A percentile compares a stretch with the other conserved stretches of the same genome.
These are phyloP conservation scores for Hypanus sabinus DNA, from an alignment of 2,113 vertebrate species.

Conservation along the genomic window DNA sequence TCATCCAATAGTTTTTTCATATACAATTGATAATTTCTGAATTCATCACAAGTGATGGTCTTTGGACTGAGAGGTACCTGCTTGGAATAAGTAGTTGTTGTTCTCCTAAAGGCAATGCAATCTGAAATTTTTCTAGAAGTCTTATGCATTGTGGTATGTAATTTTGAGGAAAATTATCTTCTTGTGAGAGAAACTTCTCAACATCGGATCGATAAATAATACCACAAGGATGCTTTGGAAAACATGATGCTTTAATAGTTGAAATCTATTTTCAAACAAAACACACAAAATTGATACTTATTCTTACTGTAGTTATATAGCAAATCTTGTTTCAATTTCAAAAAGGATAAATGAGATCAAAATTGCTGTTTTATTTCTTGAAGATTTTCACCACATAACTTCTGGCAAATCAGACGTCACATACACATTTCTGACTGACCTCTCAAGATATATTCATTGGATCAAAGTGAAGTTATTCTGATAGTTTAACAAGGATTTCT, in stretches of 20 bases:
- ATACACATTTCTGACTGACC: not conserved
- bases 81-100: slow-evolving; percentile 83
- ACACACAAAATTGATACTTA: slow-evolving; percentile 28
- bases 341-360: not conserved
- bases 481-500: not conserved
- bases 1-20: not conserved
- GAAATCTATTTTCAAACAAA: slow-evolving; percentile 55
- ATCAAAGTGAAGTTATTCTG: not conserved
- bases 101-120: slow-evolving; percentile 79
- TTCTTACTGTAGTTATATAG: not conserved
- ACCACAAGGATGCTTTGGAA: slow-evolving; percentile 68
- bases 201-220: slow-evolving; percentile 73
- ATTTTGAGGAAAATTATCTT: slow-evolving; percentile 72
- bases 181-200: slow-evolving; percentile 74
- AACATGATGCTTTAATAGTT: slow-evolving; percentile 64
- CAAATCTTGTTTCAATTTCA: slow-evolving; percentile 1
- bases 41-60: not conserved
- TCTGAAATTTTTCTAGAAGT: slow-evolving; percentile 90
- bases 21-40: not conserved
- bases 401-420: not conserved
- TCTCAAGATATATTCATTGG: not conserved
- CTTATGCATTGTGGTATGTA: slow-evolving; percentile 80
- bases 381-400: not conserved
- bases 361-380: not conserved
- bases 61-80: slow-evolving; percentile 62